These are phyloP conservation scores for Alviniconcha strummeri DNA, from an alignment of 2,888 invertebrate species.

Conservation along the genomic window DNA sequence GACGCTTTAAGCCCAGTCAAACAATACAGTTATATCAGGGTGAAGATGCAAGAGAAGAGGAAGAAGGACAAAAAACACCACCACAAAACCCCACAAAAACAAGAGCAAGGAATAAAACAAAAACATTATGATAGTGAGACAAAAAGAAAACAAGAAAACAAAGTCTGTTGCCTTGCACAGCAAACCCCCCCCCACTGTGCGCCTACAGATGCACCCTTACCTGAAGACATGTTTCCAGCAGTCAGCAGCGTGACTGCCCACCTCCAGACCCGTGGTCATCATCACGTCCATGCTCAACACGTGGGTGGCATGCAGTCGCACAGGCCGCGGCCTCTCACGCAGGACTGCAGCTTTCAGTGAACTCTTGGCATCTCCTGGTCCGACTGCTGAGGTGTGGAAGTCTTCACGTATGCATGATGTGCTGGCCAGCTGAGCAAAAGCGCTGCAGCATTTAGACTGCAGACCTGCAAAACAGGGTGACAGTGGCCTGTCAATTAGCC, in stretches of 20 bases:
- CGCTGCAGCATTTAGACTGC: conserved; percentile 92
- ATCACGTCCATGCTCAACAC: conserved; percentile 94
- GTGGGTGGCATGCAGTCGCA: conserved; percentile 87
- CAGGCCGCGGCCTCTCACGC: conserved; percentile 58
- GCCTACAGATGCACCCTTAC: conserved; percentile 41
- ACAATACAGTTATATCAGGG: no score
- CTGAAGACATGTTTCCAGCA: conserved; percentile 98
- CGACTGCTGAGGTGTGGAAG: conserved; percentile 43
- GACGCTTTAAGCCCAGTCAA: no score
- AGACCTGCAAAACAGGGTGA: conserved; percentile 77
- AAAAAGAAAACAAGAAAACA: no score
- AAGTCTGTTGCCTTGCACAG: no score
- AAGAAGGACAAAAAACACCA: neutral
- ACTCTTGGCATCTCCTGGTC: conserved; percentile 42
- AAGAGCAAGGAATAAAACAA: neutral
- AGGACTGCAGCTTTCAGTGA: conserved; percentile 47
- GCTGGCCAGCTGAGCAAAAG: conserved; percentile 88
- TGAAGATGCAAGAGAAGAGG: no score
- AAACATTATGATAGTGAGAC: neutral
- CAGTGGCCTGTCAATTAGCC: neutral
- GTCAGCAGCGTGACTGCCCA: conserved; percentile 92
- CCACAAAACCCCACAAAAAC: neutral
- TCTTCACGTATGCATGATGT: conserved; percentile 88
- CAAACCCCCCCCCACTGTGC: no score
- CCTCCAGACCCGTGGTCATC: conserved; percentile 88